Base-by-base conservation (phyloP, 2,888 invertebrate species). In the Cylloceria caligata region DNA sequence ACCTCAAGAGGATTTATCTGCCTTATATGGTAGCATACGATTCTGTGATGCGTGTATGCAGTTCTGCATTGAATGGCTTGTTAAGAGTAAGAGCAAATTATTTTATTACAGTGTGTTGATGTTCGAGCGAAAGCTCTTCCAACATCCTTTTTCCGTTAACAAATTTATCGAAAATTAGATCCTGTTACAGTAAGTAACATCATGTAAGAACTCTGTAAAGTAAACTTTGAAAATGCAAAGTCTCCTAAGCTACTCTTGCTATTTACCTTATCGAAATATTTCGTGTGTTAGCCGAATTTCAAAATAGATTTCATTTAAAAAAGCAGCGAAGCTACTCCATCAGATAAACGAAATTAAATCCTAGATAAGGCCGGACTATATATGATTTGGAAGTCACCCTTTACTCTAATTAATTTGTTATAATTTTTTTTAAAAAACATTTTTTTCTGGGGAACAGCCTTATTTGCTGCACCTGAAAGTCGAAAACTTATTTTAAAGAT, bases 1-100 rank as follows among this genome's bases (percentile, higher is more conserved):
- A 39, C 65, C 80, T 81, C 76, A 71, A 71, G 71, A 81, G 75
- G 49, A 76, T 57, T 67, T 71, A 81, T 81, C 65, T 65, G 64
- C 27, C 42, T 24, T 4, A 62, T 49, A 36, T n/a, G 64, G 49
- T 49, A 47, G 52, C 52, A 57, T 47, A 30, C 57, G 65, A 67
- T 60, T 76, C 42, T 60, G 67, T 42, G 76, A 76, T 65, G 34
- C 16, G 57, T 55, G 71, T 76, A 21, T 21, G 65, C 75, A 45
- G 45, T 5, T 16, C n/a, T 5, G n/a, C 45, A 67, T 57, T 57
- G 68, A 69, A 73, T 73, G 76, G 52, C n/a, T 45, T 55, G 74
- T 74, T 80, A 57, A 74, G 80, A 74, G 62, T 21, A 13, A 39
- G 60, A 52, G 60, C 71, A 75, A 65, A 71, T 75, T 34, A 72